Evolutionary conservation across 2,797 vertebrate genomes (phyloP), one percentile per base, ranked within the genome.

Genomic region (Pipistrellus kuhlii): DNA sequence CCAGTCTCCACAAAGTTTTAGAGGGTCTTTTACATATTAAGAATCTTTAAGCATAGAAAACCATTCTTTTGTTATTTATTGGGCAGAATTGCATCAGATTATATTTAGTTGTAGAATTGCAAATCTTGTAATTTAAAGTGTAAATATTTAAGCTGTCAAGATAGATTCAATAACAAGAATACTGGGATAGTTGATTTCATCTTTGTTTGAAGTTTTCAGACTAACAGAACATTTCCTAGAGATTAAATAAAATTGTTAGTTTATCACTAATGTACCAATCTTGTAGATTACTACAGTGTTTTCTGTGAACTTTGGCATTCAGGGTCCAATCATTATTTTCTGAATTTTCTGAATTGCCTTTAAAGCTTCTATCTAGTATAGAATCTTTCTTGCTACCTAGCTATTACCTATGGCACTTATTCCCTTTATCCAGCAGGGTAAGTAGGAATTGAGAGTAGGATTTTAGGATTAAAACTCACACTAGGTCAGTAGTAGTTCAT

Each of bases 301-400:
- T 89, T 86, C 46, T 92, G 25, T 91, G 66, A 68, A 86, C 25
- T 95, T 76, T 85, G 62, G 94, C 11, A 72, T 89, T 95, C 51
- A 87, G 88, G 21, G 13, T 8, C 30, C 71, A 35, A 72, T 81
- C 10, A 62, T 64, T 17, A 53, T 84, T 94, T 87, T 90, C 23
- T 35, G 53, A 94, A 78, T 82, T 94, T 88, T 72, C 27, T 93
- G 23, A 91, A 44, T 96, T 90, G 46, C n/a, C 71, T 83, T 88
- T 5, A 90, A 21, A 80, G 25, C 25, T 51, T 88, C 27, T 81
- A 18, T 69, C 62, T 66, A 66, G n/a, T 93, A 4, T 66, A 41
- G 87, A 73, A 57, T 30, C 20, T 87, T 85, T 78, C 44, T 87
- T 88, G 48, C 51, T 93, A n/a, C 27, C 13, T 88, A 44, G 12